Evolutionary conservation across 2,113 vertebrate genomes (phyloP).

Genomic region (Platycercus adscitus): DNA sequence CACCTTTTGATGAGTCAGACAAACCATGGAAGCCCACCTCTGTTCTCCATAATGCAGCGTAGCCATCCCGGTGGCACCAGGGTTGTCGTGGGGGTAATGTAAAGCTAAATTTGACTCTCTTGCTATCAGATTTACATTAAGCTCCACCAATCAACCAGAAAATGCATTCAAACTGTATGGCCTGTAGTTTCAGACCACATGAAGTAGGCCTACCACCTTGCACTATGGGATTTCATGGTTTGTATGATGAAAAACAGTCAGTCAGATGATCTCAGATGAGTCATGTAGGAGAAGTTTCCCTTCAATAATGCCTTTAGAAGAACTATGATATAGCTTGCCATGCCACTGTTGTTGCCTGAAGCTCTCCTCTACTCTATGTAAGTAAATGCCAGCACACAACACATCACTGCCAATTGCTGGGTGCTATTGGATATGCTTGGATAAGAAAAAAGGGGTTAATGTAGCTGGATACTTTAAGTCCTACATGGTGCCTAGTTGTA

Average conservation of each 20-base stretch:
- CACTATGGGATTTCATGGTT: background rate
- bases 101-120: background rate
- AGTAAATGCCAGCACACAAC: background rate
- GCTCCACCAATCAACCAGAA: background rate
- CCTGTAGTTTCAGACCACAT: background rate
- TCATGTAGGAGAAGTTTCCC: background rate
- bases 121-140: background rate
- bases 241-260: background rate
- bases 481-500: background rate
- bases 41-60: fast-evolving
- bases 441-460: background rate
- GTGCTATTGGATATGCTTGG: background rate
- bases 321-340: background rate
- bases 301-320: background rate
- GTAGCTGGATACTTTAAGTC: background rate
- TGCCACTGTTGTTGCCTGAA: background rate
- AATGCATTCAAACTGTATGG: fast-evolving
- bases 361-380: background rate
- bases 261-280: background rate
- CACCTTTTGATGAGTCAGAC: background rate
- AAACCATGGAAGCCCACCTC: background rate
- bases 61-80: background rate
- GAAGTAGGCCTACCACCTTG: background rate
- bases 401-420: background rate
- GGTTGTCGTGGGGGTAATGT: background rate